Evolutionary conservation across 1,140 invertebrate species (phyloP).

Genomic region (Drosophila pandora): DNA sequence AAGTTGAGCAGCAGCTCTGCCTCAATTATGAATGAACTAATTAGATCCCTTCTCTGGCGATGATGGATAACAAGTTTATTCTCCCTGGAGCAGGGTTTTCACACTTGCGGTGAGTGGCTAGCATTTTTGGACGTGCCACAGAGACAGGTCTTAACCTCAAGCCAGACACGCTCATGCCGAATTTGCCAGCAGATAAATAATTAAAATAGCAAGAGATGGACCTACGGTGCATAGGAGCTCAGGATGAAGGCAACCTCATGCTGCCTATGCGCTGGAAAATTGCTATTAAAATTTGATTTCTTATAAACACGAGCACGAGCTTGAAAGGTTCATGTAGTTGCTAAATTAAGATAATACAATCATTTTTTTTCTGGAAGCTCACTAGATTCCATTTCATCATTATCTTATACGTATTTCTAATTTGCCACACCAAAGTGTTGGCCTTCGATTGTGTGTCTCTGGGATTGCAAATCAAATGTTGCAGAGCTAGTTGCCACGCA

Average conservation of each 20-base stretch:
- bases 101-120: conserved; percentile 48
- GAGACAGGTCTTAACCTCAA: conserved; percentile 12
- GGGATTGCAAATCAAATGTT: conserved; percentile 24
- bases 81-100: conserved; percentile 30
- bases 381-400: neutral
- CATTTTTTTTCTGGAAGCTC: too few relatives aligned
- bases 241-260: neutral
- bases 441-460: conserved; percentile 1
- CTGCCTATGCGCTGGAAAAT: conserved; percentile 12
- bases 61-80: conserved; percentile 40
- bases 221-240: neutral
- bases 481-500: conserved; percentile 18
- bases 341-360: neutral
- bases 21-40: conserved; percentile 76
- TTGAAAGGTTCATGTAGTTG: conserved; percentile 16
- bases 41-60: conserved; percentile 51
- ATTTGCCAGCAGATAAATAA: conserved; percentile 43
- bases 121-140: conserved; percentile 13
- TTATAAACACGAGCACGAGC: conserved; percentile 14
- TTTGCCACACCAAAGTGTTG: conserved; percentile 16
- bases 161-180: conserved; percentile 23
- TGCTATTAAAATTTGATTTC: conserved; percentile 40
- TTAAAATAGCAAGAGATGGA: conserved; percentile 28
- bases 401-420: conserved; percentile 19
- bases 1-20: conserved; percentile 27